Evolutionary conservation across 92 coral and sea anemone genomes (phyloP).

Genomic region (Muricea muricata): DNA sequence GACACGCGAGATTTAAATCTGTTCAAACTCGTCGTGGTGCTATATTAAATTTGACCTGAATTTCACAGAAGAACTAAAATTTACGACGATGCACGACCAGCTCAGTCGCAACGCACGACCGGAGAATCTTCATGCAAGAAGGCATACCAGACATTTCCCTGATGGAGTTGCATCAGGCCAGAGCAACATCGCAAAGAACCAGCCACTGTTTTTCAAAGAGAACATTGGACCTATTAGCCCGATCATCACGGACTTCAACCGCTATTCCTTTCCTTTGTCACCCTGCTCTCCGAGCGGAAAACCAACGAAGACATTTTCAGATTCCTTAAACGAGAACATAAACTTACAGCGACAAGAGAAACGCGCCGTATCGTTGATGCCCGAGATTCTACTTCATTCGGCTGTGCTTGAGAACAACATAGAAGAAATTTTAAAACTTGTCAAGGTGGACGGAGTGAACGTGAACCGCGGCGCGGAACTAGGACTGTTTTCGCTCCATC

Average conservation of each 20-base stretch:
- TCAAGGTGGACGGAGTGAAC: conserved; percentile 76
- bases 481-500: conserved; percentile 77
- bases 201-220: conserved; percentile 1
- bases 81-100: conserved; percentile 15
- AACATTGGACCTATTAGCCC: not conserved
- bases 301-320: conserved; percentile 12
- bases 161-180: not conserved
- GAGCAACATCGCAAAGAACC: not conserved
- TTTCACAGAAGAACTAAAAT: not conserved
- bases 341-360: conserved; percentile 29
- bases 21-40: not conserved
- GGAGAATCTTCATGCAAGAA: not conserved
- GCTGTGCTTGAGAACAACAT: conserved; percentile 67
- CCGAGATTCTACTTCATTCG: conserved; percentile 74
- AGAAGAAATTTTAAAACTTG: conserved; percentile 72
- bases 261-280: conserved; percentile 30
- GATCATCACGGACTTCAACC: not conserved
- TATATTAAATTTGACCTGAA: not conserved
- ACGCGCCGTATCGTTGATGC: conserved; percentile 45
- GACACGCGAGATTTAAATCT: conserved; percentile 31
- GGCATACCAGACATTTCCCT: not conserved
- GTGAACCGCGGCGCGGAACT: conserved; percentile 65
- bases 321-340: conserved; percentile 18
- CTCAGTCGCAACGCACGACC: not conserved
- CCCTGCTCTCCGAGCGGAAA: conserved; percentile 32